phyloP scores from a whole-genome alignment of 2,113 vertebrate species.

The Odocoileus virginianus region DNA sequence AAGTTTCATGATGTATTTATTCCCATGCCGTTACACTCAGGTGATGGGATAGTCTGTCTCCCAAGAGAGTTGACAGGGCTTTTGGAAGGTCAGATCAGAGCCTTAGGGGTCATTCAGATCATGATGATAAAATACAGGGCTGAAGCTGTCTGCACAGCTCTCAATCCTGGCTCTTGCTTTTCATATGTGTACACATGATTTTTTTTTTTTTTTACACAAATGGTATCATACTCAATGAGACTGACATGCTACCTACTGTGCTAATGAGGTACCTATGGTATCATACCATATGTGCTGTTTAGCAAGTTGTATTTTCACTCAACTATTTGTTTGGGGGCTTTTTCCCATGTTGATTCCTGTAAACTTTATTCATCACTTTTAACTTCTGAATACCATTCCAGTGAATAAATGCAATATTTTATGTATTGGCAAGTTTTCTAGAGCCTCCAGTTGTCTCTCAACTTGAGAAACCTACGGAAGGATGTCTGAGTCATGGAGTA shows the following conservation, averaged over 20 bases:
- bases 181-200: background rate
- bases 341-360: background rate
- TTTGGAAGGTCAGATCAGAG: background rate
- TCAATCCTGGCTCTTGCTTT: background rate
- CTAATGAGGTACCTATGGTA: background rate
- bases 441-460: background rate
- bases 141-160: background rate
- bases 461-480: background rate
- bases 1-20: background rate
- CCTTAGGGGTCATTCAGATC: background rate
- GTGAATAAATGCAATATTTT: background rate
- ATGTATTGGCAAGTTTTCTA: background rate
- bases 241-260: background rate
- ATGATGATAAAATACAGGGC: background rate
- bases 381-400: constrained; percentile 2
- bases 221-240: background rate
- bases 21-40: background rate
- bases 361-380: constrained; percentile 27
- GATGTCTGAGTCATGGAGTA: background rate
- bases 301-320: constrained; percentile 25
- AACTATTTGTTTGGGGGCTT: constrained; percentile 21
- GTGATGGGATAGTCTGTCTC: background rate
- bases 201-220: background rate
- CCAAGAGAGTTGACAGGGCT: background rate
- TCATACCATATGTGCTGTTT: background rate